These are phyloP conservation scores for Tyto alba DNA, from an alignment of 2,113 vertebrate species.

Conservation along the genomic window DNA sequence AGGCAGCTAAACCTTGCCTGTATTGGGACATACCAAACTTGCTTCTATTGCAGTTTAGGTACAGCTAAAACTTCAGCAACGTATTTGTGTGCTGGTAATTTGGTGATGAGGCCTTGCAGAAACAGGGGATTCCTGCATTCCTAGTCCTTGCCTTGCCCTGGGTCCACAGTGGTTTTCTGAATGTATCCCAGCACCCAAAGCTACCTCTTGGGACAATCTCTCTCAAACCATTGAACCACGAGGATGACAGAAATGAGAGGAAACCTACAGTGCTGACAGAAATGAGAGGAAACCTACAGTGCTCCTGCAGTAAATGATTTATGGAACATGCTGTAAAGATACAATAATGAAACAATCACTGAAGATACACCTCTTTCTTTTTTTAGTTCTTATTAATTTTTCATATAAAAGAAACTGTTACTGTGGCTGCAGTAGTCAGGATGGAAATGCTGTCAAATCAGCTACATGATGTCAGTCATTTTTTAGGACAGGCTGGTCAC, in stretches of 20 bases:
- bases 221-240: not conserved
- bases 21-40: not conserved
- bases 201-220: not conserved
- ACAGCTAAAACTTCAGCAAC: not conserved
- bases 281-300: not conserved
- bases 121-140: not conserved
- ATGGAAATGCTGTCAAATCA: not conserved
- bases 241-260: not conserved
- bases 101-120: not conserved
- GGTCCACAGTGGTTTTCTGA: not conserved
- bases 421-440: not conserved
- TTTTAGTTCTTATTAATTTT: not conserved
- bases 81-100: not conserved
- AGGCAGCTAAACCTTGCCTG: not conserved
- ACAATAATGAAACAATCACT: not conserved
- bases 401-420: not conserved
- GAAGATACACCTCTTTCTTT: not conserved
- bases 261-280: not conserved
- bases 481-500: not conserved
- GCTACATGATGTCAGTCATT: rapidly evolving
- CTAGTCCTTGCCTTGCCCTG: not conserved
- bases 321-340: not conserved
- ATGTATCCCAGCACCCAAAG: not conserved
- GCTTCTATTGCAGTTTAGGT: not conserved
- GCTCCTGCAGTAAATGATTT: not conserved